Conservation (phyloP, 2,797 vertebrate genomes). For the Crax fasciolata region DNA sequence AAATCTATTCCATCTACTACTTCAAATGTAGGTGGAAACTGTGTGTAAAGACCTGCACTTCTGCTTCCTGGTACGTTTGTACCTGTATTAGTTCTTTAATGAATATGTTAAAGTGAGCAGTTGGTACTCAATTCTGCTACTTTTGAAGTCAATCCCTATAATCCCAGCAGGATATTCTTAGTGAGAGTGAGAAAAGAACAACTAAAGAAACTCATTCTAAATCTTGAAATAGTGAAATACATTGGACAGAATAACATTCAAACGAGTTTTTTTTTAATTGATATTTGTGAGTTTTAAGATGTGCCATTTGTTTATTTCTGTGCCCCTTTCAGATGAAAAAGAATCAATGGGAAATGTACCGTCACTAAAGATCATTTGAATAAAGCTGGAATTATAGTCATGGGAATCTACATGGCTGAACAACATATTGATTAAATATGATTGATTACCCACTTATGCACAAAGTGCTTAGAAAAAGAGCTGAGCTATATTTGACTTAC, state of each 20-base stretch:
- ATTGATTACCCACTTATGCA: slow-evolving; percentile 69
- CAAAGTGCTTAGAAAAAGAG: slow-evolving; percentile 61
- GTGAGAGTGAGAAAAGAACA: not conserved
- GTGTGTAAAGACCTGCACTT: not conserved
- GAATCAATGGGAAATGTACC: slow-evolving; percentile 29
- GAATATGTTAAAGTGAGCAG: not conserved
- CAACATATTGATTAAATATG: slow-evolving; percentile 77
- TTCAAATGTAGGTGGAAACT: not conserved
- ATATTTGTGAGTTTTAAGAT: not conserved
- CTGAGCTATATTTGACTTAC: slow-evolving; percentile 57
- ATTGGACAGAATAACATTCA: not conserved
- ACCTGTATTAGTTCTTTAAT: not conserved
- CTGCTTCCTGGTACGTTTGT: not conserved
- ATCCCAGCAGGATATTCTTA: not conserved
- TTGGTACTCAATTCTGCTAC: not conserved
- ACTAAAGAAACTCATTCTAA: not conserved
- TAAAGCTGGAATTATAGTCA: slow-evolving; percentile 62
- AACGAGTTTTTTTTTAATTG: not conserved
- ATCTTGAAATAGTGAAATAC: not conserved
- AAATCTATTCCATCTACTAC: not conserved
- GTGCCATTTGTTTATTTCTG: not conserved
- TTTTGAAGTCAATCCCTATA: not conserved
- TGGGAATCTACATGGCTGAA: slow-evolving; percentile 57
- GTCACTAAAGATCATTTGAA: slow-evolving; percentile 55
- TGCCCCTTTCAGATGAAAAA: not conserved